Evolutionary conservation across 2,113 vertebrate genomes (phyloP).

Genomic region (Atrichornis clamosus): DNA sequence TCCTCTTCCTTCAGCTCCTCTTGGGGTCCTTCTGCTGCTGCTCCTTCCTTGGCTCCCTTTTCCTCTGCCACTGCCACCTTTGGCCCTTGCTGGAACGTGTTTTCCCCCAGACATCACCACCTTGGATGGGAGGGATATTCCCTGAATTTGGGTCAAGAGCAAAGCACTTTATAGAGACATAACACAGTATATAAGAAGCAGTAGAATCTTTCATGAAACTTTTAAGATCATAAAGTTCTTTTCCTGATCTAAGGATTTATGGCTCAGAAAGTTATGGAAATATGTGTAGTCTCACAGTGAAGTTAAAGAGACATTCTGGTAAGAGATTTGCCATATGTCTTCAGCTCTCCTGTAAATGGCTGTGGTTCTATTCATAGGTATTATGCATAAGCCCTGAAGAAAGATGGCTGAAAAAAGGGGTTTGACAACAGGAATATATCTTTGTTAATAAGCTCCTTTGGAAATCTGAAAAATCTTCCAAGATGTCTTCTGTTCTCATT

Average conservation of each 20-base stretch:
- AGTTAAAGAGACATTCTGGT: neutral
- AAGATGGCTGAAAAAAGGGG: neutral
- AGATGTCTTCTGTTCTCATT: conserved; percentile 12
- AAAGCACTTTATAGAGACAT: neutral
- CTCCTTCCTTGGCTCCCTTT: neutral
- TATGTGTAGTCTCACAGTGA: neutral
- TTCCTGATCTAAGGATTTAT: neutral
- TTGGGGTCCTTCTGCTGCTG: neutral
- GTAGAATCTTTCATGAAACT: neutral
- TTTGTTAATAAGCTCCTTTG: conserved; percentile 34
- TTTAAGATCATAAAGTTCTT: neutral
- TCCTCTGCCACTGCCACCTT: neutral
- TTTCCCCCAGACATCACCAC: neutral
- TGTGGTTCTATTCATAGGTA: neutral
- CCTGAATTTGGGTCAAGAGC: neutral
- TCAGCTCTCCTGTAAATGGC: neutral
- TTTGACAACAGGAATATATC: conserved; percentile 32
- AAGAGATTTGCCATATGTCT: neutral
- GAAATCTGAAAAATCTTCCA: conserved; percentile 23
- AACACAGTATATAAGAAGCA: neutral
- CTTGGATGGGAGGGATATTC: neutral
- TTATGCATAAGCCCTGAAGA: neutral
- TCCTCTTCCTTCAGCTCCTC: fast-evolving
- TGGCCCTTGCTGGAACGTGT: neutral
- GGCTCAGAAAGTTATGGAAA: neutral